Conservation (phyloP, 92 coral and sea anemone genomes). For the Phenganax stokvisi region DNA sequence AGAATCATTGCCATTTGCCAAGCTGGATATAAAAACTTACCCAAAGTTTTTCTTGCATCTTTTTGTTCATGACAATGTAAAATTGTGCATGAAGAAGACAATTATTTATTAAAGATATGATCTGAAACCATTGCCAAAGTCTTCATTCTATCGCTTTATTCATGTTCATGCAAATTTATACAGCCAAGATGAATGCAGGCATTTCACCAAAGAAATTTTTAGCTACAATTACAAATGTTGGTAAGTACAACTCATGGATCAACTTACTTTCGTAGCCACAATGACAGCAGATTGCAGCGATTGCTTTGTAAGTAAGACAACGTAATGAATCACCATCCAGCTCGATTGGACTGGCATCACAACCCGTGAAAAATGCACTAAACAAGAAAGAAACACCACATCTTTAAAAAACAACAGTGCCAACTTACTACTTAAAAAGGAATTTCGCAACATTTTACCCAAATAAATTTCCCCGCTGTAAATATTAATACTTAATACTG, state of each 20-base stretch:
- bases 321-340: constrained; percentile 71
- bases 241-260: neutral
- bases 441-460: neutral
- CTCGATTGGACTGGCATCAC: constrained; percentile 53
- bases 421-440: neutral
- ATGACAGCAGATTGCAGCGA: constrained; percentile 78
- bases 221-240: neutral
- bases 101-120: too few relatives aligned
- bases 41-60: neutral
- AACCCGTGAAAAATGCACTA: constrained; percentile 43
- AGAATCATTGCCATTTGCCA: neutral
- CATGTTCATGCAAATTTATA: too few relatives aligned
- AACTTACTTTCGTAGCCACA: constrained; percentile 92
- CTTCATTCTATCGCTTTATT: too few relatives aligned
- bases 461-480: too few relatives aligned
- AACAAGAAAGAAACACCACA: neutral
- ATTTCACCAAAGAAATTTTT: too few relatives aligned
- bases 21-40: neutral
- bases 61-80: neutral
- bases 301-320: constrained; percentile 74
- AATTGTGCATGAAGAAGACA: too few relatives aligned
- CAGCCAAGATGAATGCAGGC: too few relatives aligned
- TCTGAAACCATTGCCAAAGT: too few relatives aligned
- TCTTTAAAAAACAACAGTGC: neutral
- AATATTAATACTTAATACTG: neutral